phyloP scores from a whole-genome alignment of 2,888 invertebrate genomes.

The Hesperia comma region DNA sequence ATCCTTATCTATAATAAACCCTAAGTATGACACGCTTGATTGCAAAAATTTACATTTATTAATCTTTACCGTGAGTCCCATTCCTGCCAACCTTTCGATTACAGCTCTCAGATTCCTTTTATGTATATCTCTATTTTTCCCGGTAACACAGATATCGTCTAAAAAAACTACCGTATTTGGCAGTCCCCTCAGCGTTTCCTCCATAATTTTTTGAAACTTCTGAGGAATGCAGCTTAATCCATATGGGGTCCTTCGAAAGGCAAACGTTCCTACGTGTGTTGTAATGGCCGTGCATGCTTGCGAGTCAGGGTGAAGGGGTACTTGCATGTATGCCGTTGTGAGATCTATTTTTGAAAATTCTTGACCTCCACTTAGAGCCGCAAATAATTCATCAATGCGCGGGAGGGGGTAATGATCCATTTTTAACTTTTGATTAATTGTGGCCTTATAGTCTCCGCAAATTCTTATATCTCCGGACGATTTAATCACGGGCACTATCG shows the following conservation, averaged over 20 bases:
- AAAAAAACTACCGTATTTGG: slow-evolving; percentile 38
- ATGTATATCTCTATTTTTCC: slow-evolving; percentile 32
- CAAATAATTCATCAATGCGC: background rate
- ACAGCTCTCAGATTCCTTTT: slow-evolving; percentile 43
- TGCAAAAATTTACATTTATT: slow-evolving; percentile 8
- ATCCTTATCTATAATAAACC: background rate
- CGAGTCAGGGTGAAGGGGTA: slow-evolving; percentile 32
- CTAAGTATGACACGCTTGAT: background rate
- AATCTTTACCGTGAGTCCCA: slow-evolving; percentile 38
- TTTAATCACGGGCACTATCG: slow-evolving; percentile 47
- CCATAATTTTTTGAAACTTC: slow-evolving; percentile 40
- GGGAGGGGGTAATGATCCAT: slow-evolving; percentile 28
- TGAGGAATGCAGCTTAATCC: slow-evolving; percentile 37
- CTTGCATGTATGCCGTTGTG: slow-evolving; percentile 8
- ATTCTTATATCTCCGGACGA: slow-evolving; percentile 41
- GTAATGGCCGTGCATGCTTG: slow-evolving; percentile 39
- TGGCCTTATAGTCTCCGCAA: slow-evolving; percentile 41
- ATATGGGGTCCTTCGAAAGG: slow-evolving; percentile 36
- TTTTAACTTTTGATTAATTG: slow-evolving; percentile 46
- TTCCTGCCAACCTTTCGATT: slow-evolving; percentile 37
- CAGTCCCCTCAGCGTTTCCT: slow-evolving; percentile 39
- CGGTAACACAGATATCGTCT: slow-evolving; percentile 43
- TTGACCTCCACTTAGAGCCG: background rate
- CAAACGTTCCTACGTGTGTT: slow-evolving; percentile 40
- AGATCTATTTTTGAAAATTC: slow-evolving; percentile 33